Evolutionary conservation across 2,888 invertebrate species (phyloP), one percentile per base, ranked within the genome.

Genomic region (Listrodromus nycthemerus): DNA sequence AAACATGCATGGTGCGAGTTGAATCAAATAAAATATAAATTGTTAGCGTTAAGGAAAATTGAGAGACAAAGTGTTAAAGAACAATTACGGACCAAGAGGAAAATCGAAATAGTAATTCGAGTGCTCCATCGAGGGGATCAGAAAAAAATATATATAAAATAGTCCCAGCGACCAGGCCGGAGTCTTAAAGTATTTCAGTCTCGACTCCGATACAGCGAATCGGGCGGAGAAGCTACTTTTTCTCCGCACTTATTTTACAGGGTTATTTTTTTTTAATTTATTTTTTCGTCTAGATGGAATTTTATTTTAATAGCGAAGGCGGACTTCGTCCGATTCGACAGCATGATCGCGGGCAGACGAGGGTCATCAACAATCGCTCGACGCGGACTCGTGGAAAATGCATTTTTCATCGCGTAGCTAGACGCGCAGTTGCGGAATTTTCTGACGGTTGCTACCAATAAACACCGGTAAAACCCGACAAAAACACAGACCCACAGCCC

Each of bases 361-460:
- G 52, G 52, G 10, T 21, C 52, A 52, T 52, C 7, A 52, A 52
- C 7, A 52, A 21, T 52, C 52, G 19, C 21, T 19, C 52, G 19
- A 1, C 2, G 24, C 4, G 21, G 24, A 4, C 55, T 13, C 21
- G 61, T 52, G 67, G 78, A 77, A 80, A 73, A 83, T 77, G 58
- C 83, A 83, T 83, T 83, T 71, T 65, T 80, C 80, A 50, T 63
- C 69, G 80, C 65, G 77, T 77, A 80, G 67, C 80, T 83, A 77
- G 80, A 76, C 80, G 74, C 77, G 73, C 65, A 69, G 73, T 77
- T 80, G 66, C 79, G 71, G 65, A 69, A 84, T 66, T 58, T 55
- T 63, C 55, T 58, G 84, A 84, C 77, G 84, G 75, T 45, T 67
- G 69, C 41, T 16, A 78, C 81, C 78, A 84, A 84, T 84, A 84